Conservation (phyloP, 2,888 invertebrate genomes). For the Apodemia hepburni region DNA sequence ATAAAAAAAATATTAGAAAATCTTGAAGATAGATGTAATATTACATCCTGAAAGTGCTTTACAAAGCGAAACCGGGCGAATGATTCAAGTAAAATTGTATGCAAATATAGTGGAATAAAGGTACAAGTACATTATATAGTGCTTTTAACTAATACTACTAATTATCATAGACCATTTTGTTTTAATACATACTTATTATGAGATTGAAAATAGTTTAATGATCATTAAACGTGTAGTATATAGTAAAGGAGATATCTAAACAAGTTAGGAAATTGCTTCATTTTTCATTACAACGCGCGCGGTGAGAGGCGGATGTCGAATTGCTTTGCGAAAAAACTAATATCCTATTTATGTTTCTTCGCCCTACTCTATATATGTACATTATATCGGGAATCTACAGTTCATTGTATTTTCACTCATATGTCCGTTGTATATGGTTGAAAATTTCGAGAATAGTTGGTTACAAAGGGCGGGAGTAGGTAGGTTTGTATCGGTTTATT, state of each 20-base stretch:
- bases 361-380: conserved; percentile 37
- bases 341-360: conserved; percentile 68
- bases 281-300: conserved; percentile 68
- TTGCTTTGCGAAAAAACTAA: conserved; percentile 66
- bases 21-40: no score
- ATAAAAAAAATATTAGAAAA: no score
- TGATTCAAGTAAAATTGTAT: no score
- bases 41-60: no score
- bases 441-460: conserved; percentile 22
- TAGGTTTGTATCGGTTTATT: conserved; percentile 65
- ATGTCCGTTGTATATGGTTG: conserved; percentile 48
- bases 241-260: conserved; percentile 34
- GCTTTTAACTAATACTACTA: no score
- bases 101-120: no score
- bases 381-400: conserved; percentile 28
- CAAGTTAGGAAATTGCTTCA: conserved; percentile 61
- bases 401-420: conserved; percentile 33
- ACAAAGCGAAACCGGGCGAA: no score
- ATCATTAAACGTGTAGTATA: not conserved
- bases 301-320: conserved; percentile 51
- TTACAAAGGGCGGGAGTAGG: conserved; percentile 28
- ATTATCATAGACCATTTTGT: not conserved
- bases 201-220: not conserved
- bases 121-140: no score
- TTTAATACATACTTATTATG: not conserved